Conservation (phyloP, 2,113 vertebrate genomes). For the Dunckerocampus dactyliophorus region DNA sequence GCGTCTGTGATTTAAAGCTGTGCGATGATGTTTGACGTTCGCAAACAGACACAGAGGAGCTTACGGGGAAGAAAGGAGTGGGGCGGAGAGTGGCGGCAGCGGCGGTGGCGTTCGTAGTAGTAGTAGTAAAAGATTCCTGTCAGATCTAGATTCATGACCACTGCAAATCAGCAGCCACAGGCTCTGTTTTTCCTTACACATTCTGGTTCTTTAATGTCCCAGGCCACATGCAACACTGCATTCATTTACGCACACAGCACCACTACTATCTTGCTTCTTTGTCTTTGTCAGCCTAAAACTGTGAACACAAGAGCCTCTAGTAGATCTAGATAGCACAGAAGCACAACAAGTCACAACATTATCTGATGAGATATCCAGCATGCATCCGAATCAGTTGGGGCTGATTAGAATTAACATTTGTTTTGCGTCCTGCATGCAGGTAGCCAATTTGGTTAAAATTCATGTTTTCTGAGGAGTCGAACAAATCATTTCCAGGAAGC, state of each 20-base stretch:
- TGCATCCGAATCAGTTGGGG: no score
- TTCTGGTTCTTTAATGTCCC: conserved; percentile 1
- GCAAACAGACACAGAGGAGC: conserved; percentile 20
- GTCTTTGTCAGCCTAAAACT: conserved; percentile 45
- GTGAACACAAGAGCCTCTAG: conserved; percentile 48
- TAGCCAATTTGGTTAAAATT: no score
- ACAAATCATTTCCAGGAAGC: no score
- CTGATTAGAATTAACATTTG: no score
- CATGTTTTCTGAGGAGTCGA: no score
- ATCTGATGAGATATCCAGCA: neutral
- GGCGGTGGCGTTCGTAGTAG: conserved; percentile 9
- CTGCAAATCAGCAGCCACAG: conserved; percentile 37
- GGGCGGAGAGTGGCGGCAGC: conserved; percentile 2
- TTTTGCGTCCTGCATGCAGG: no score
- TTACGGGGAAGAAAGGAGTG: conserved; percentile 5
- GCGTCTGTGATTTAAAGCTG: conserved; percentile 24
- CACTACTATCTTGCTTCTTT: conserved; percentile 30
- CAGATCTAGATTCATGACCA: conserved; percentile 21
- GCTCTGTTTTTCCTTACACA: conserved; percentile 25
- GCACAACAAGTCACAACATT: neutral
- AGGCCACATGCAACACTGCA: conserved; percentile 27
- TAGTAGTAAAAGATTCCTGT: conserved; percentile 18
- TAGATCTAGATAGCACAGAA: neutral
- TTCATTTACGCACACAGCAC: conserved; percentile 42
- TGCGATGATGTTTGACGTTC: conserved; percentile 26